These are phyloP conservation scores for Lagothrix lagotricha DNA, from an alignment of 2,797 vertebrate genomes.

Conservation along the genomic window DNA sequence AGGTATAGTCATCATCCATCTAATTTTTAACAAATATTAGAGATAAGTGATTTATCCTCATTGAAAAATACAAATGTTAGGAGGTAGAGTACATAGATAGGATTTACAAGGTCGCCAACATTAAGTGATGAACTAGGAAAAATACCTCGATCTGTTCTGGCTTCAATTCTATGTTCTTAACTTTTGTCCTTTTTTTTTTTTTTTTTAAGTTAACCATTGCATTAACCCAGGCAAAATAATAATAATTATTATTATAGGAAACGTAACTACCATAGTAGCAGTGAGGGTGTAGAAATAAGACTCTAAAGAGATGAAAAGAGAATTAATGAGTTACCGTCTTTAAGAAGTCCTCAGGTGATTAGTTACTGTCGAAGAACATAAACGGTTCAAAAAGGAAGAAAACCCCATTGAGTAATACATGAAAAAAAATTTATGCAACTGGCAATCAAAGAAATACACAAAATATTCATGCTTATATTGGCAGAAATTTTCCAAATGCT, in stretches of 20 bases:
- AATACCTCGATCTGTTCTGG: neutral
- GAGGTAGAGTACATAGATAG: neutral
- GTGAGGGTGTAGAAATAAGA: neutral
- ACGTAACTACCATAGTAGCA: neutral
- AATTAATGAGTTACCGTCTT: neutral
- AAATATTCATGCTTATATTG: neutral
- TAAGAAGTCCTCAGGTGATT: neutral
- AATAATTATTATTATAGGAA: neutral
- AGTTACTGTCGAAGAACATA: neutral
- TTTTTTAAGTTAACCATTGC: neutral
- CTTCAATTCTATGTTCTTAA: neutral
- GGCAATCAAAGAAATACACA: neutral
- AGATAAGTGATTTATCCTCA: neutral
- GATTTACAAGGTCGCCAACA: neutral
- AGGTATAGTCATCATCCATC: neutral
- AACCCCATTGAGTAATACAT: neutral
- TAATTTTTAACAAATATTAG: neutral
- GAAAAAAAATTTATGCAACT: neutral
- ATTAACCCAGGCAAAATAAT: neutral
- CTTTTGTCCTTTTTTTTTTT: neutral
- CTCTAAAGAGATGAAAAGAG: neutral
- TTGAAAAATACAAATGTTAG: conserved; percentile 36
- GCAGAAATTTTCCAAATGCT: neutral
- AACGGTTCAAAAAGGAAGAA: neutral
- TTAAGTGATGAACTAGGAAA: neutral